phyloP scores from a whole-genome alignment of 1,140 invertebrate genomes.

The Papilio helenus region DNA sequence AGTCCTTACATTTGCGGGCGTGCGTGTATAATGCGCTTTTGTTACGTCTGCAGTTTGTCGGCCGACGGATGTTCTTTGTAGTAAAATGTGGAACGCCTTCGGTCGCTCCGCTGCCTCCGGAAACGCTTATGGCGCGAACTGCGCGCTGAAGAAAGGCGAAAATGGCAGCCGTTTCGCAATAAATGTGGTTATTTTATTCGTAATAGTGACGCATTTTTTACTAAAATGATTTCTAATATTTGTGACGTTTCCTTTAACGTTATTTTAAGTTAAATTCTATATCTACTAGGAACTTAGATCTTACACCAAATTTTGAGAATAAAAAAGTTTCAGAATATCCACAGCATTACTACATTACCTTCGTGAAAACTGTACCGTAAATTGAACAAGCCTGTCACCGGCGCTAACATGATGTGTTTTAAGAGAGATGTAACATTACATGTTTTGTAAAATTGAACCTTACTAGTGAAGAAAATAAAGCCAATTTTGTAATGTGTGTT shows the following conservation, averaged over 20 bases:
- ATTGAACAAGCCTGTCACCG: conserved; percentile 49
- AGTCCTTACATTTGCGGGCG: conserved; percentile 14
- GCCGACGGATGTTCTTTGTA: conserved; percentile 46
- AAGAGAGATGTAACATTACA: conserved; percentile 40
- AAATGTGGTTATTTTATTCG: conserved; percentile 26
- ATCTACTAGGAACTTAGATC: background rate
- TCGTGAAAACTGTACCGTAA: conserved; percentile 38
- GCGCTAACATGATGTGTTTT: conserved; percentile 47
- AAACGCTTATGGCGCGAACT: conserved; percentile 37
- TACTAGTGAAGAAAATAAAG: conserved; percentile 24
- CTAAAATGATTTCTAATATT: background rate
- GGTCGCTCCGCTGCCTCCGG: conserved; percentile 19
- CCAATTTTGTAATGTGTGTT: conserved; percentile 25
- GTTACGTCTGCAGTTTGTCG: conserved; percentile 52
- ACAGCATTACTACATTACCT: background rate
- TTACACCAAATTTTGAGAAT: conserved; percentile 39
- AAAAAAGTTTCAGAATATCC: background rate
- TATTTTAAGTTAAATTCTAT: background rate
- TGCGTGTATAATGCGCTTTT: conserved; percentile 42
- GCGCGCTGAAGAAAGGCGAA: conserved; percentile 22
- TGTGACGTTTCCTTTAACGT: too few species aligned
- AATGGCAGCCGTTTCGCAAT: conserved; percentile 32
- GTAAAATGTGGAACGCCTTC: conserved; percentile 40
- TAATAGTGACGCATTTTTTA: background rate
- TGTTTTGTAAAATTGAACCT: conserved; percentile 32